Conservation (phyloP, 2,797 vertebrate genomes). For the Hoplostethus mediterraneus region DNA sequence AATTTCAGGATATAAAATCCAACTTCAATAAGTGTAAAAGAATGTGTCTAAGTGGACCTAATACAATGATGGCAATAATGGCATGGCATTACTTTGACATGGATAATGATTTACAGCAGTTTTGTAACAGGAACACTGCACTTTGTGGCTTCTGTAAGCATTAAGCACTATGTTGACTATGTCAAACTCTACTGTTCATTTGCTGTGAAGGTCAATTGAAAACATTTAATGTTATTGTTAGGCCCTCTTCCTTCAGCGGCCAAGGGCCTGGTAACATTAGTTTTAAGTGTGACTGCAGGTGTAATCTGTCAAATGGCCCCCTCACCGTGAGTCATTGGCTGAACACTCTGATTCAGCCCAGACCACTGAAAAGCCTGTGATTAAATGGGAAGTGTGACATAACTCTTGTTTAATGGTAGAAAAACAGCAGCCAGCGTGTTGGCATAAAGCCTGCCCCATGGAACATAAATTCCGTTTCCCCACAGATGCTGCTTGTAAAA, state of each 20-base stretch:
- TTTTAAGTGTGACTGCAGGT: slow-evolving; percentile 83
- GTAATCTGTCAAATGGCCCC: slow-evolving; percentile 81
- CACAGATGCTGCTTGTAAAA: slow-evolving; percentile 80
- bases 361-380: slow-evolving; percentile 72
- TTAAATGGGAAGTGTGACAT: slow-evolving; percentile 82
- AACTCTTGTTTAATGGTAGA: slow-evolving; percentile 84
- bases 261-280: slow-evolving; percentile 73
- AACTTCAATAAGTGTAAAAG: slow-evolving; percentile 49
- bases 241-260: slow-evolving; percentile 53
- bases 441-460: slow-evolving; percentile 69
- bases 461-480: slow-evolving; percentile 77
- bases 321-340: slow-evolving; percentile 75
- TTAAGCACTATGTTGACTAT: slow-evolving; percentile 61
- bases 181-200: slow-evolving; percentile 60
- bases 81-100: slow-evolving; percentile 48
- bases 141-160: slow-evolving; percentile 34
- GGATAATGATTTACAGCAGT: slow-evolving; percentile 52
- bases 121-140: slow-evolving; percentile 40
- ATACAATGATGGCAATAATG: slow-evolving; percentile 38
- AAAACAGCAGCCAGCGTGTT: slow-evolving; percentile 80
- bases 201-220: slow-evolving; percentile 79
- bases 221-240: slow-evolving; percentile 77
- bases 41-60: slow-evolving; percentile 30
- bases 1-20: slow-evolving; percentile 66
- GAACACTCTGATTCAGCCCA: slow-evolving; percentile 65